A percentile compares a stretch with the other conserved stretches of the same genome.
phyloP scores from a whole-genome alignment of 2,888 invertebrate species.

The Loripinus fragilis region DNA sequence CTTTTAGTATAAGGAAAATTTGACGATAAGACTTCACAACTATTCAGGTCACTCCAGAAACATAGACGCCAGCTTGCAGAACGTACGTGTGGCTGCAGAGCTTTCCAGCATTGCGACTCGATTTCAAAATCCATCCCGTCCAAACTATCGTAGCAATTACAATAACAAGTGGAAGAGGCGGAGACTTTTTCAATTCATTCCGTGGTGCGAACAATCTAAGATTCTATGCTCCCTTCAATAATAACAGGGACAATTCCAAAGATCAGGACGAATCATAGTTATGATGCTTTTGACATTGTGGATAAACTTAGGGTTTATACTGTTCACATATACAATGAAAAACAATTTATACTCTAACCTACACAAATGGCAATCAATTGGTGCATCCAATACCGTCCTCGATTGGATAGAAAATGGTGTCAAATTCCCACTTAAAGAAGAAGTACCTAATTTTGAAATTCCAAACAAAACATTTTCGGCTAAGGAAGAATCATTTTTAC shows the following conservation, averaged over 20 bases:
- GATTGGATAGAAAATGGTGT: too few species aligned
- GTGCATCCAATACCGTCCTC: too few species aligned
- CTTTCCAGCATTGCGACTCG: neutral
- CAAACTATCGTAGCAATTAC: neutral
- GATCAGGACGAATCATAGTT: neutral
- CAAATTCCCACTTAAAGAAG: constrained; percentile 11
- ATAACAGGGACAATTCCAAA: constrained; percentile 16
- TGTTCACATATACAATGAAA: neutral
- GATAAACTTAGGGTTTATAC: neutral
- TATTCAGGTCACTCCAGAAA: neutral
- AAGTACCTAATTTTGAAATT: too few species aligned
- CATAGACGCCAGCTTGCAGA: neutral
- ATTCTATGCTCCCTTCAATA: too few species aligned
- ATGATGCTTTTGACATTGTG: constrained; percentile 19
- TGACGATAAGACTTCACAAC: neutral
- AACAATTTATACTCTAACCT: neutral
- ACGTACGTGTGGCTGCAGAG: constrained; percentile 20
- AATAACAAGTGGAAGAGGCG: neutral
- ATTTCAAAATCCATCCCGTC: neutral
- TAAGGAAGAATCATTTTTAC: too few species aligned
- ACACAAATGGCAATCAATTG: too few species aligned
- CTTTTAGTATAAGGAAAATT: neutral
- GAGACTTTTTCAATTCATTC: neutral
- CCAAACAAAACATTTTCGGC: too few species aligned
- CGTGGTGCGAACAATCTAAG: neutral